These are phyloP conservation scores for Rhagophthalmus giganteus DNA, from an alignment of 2,888 invertebrate species.

Conservation along the genomic window DNA sequence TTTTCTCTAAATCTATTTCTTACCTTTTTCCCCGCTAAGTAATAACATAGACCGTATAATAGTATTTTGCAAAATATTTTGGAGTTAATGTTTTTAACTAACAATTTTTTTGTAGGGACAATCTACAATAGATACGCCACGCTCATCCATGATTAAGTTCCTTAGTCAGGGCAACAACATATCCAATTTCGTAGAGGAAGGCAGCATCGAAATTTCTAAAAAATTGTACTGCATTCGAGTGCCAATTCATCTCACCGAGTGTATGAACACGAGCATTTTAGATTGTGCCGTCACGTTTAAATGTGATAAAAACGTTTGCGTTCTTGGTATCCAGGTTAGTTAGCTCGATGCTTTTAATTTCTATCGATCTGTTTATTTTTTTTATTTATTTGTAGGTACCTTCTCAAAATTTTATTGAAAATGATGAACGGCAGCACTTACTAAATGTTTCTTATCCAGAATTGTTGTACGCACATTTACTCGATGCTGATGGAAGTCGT, in stretches of 20 bases:
- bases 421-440: slow-evolving; percentile 49
- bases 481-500: slow-evolving; percentile 77
- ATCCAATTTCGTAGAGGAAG: slow-evolving; percentile 33
- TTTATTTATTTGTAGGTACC: slow-evolving; percentile 62
- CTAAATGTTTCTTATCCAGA: slow-evolving; percentile 64
- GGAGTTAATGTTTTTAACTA: slow-evolving; percentile 43
- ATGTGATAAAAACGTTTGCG: slow-evolving; percentile 78
- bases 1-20: no score
- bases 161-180: slow-evolving; percentile 35
- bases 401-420: slow-evolving; percentile 67
- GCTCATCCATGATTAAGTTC: slow-evolving; percentile 49
- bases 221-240: slow-evolving; percentile 73
- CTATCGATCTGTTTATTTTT: background rate
- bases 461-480: slow-evolving; percentile 77
- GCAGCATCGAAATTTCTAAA: slow-evolving; percentile 42
- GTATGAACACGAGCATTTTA: slow-evolving; percentile 73
- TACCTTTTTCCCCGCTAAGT: no score
- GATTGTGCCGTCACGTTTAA: slow-evolving; percentile 80
- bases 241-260: slow-evolving; percentile 69
- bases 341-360: slow-evolving; percentile 8
- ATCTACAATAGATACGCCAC: slow-evolving; percentile 50
- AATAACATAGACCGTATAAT: no score
- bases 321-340: slow-evolving; percentile 74
- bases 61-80: slow-evolving; percentile 13
- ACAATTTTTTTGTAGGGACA: no score